Base-by-base conservation (phyloP, 1,140 invertebrate genomes). In the Adelges cooleyi region DNA sequence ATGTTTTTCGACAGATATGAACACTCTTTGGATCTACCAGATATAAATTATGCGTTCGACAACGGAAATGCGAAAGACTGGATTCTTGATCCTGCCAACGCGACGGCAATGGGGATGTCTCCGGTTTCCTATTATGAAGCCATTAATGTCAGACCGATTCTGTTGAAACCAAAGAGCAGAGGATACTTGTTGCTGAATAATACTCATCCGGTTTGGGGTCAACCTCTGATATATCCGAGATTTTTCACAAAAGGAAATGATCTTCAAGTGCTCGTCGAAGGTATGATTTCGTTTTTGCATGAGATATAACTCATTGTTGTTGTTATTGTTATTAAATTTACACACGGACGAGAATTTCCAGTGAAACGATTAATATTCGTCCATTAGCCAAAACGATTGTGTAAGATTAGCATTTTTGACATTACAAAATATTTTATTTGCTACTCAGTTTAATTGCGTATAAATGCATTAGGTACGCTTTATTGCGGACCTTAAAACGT, bases 41-140 rank as follows among this genome's bases (percentile, higher is more conserved):
- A 86, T 70, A 81, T 86, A 20, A 84, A 86, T 71, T 82, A 77
- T 70, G 78, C 80, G 20, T 81, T 83, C 65, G 82, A 84, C 69
- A 77, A 78, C 1, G 71, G 44, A 5, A 74, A 71, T 17, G 65
- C 70, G 8, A 62, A 70, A 22, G 75, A 77, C 50, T 75, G 70
- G 40, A 20, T 75, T 0, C 22, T 50, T 1, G 73, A 75, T 51
- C 75, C 73, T 0, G 68, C 40, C 0, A 70, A 77, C 3, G 79
- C 77, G 3, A 53, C 33, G 0, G 69, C 71, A 25, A 66, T 73
- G 0, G 69, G 69, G 3, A 65, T 70, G 4, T 66, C 69, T 15
- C 76, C 76, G 0, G 44, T 74, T 33, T 62, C 67, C 10, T 71
- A 71, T 59, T 71, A 71, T 56, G 68, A 71, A 44, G 69, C 67